Evolutionary conservation across 2,797 vertebrate species (phyloP), one percentile per base, ranked within the genome.

Genomic region (Lagodon rhomboides): DNA sequence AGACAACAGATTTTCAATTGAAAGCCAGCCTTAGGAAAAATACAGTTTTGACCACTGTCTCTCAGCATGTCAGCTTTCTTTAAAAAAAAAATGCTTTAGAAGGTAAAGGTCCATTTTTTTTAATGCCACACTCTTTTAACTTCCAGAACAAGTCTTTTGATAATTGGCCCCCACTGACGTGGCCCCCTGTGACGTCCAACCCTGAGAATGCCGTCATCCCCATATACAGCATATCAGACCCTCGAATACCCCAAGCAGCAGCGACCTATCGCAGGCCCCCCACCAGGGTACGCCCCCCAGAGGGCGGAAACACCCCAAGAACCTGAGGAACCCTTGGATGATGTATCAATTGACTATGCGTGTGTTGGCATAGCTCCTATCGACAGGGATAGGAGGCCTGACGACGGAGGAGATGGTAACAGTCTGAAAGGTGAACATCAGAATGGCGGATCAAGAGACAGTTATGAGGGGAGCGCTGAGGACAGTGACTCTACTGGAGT

Each of bases 261-360:
- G 15, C 12, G 0, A 1, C 12, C 5, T 1, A 4, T 9, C 7
- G 1, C 38, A 9, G 17, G 12, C 11, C 61, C 54, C 1, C 78
- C 73, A 0, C 22, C 23, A 11, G 5, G 25, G 5, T 89, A 91
- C 27, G 16, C 46, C 3, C 47, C 20, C 1, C 88, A 90, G 58
- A 18, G 25, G 11, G 5, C 17, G 0, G 23, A 20, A 20, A 3
- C 12, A 9, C 54, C 25, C 1, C n/a, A 15, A 10, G 49, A 62
- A 16, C 38, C 12, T 0, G 79, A 75, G 3, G 84, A 61, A 58
- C 47, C 16, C 41, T 38, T 9, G 23, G 83, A 83, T 25, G 43
- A 89, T 43, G 25, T 1, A 1, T 49, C 77, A 0, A 0, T 70
- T 1, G 79, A 85, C 27, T 95, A 94, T 3, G 87, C 83, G 18